Percentiles rank a stretch among this genome's conserved stretches.
These are phyloP conservation scores for Capricornis sumatraensis DNA, from an alignment of 2,113 vertebrate genomes.

Conservation along the genomic window DNA sequence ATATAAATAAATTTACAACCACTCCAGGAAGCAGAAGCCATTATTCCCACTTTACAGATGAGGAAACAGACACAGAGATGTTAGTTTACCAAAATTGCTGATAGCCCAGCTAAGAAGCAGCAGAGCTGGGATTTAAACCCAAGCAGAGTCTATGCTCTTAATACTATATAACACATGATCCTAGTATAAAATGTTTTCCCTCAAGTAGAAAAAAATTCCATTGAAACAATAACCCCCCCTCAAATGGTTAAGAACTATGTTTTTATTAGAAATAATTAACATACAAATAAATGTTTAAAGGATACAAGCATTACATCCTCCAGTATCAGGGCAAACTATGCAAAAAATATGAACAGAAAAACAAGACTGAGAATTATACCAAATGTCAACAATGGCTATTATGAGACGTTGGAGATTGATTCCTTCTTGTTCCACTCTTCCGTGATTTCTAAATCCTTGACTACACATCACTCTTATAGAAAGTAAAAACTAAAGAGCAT, in stretches of 20 bases:
- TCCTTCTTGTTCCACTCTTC: not conserved
- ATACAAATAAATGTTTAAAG: not conserved
- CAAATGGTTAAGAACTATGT: not conserved
- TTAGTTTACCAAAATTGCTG: not conserved
- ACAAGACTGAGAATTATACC: not conserved
- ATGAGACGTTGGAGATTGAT: not conserved
- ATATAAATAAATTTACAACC: not conserved
- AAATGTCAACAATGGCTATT: not conserved
- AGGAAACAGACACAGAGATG: not conserved
- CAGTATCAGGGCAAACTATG: not conserved
- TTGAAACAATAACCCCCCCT: not conserved
- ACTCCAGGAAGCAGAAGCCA: not conserved
- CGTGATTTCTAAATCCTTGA: not conserved
- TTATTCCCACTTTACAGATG: not conserved
- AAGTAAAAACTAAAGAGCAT: not conserved
- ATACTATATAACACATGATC: not conserved
- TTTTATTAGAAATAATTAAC: not conserved
- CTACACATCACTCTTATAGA: not conserved
- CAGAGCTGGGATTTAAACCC: not conserved
- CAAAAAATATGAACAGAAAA: not conserved
- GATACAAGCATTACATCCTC: not conserved
- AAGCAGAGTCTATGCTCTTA: not conserved
- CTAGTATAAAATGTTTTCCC: not conserved
- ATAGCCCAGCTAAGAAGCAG: not conserved
- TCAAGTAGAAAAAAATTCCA: not conserved